Conservation (phyloP, 2,888 invertebrate genomes). For the Suillia variegata region DNA sequence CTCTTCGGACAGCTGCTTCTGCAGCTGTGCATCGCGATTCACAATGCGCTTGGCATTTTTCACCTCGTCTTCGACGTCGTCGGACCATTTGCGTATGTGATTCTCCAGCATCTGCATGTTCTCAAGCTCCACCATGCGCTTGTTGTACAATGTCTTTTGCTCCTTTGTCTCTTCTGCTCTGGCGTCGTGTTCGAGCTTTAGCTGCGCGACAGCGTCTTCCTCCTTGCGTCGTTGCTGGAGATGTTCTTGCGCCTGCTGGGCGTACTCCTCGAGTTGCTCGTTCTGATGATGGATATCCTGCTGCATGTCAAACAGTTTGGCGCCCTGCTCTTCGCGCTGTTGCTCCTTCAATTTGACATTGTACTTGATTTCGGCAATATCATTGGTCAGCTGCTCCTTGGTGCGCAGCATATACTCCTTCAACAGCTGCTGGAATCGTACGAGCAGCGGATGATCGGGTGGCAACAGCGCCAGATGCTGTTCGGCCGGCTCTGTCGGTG, state of each 20-base stretch:
- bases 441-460: constrained; percentile 75
- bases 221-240: constrained; percentile 53
- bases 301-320: constrained; percentile 63
- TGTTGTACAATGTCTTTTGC: constrained; percentile 48
- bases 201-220: constrained; percentile 51
- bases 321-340: constrained; percentile 59
- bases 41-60: constrained; percentile 56
- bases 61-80: constrained; percentile 56
- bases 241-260: constrained; percentile 57
- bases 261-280: constrained; percentile 61
- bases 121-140: constrained; percentile 49
- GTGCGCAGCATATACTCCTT: constrained; percentile 70
- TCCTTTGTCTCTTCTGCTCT: constrained; percentile 41
- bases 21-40: constrained; percentile 55
- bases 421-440: constrained; percentile 73
- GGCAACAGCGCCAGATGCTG: constrained; percentile 61
- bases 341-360: constrained; percentile 48
- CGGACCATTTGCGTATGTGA: constrained; percentile 56
- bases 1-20: constrained; percentile 58
- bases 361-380: constrained; percentile 71
- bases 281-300: constrained; percentile 63
- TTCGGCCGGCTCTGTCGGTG: constrained; percentile 28
- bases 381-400: constrained; percentile 68
- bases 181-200: constrained; percentile 57
- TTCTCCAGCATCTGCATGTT: constrained; percentile 52